phyloP scores from a whole-genome alignment of 2,113 vertebrate species.

The Pachypanchax playfairii region DNA sequence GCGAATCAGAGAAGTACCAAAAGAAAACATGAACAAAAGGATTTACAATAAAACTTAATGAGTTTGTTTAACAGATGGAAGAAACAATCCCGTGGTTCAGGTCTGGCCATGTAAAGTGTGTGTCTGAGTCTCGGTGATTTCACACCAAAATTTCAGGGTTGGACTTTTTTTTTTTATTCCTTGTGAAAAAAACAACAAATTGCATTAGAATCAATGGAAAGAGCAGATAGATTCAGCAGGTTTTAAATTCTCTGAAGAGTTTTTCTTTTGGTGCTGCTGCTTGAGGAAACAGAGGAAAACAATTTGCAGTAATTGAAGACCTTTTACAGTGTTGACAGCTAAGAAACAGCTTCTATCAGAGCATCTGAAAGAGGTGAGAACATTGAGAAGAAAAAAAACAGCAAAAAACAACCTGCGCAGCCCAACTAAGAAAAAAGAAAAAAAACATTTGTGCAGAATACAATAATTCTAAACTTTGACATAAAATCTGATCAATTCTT shows the following conservation, averaged over 20 bases:
- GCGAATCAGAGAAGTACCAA: constrained; percentile 32
- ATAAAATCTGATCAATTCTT: background rate
- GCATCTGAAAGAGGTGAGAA: constrained; percentile 16
- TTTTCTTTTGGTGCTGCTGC: constrained; percentile 11
- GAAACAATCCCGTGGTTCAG: constrained; percentile 49
- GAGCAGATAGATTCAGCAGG: constrained; percentile 2
- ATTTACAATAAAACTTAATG: constrained; percentile 57
- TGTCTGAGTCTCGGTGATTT: constrained; percentile 2
- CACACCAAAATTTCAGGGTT: background rate
- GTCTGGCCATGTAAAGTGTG: constrained; percentile 23
- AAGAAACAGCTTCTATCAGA: constrained; percentile 12
- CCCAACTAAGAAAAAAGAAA: background rate
- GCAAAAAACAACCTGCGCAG: constrained; percentile 22
- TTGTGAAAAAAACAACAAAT: background rate
- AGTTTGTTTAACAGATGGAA: constrained; percentile 42
- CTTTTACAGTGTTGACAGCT: constrained; percentile 20
- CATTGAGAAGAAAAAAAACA: constrained; percentile 11
- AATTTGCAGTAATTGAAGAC: constrained; percentile 6
- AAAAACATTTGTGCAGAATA: constrained; percentile 1
- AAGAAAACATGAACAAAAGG: constrained; percentile 40
- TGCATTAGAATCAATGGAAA: background rate
- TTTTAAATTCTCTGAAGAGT: background rate
- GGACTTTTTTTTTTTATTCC: too few species aligned
- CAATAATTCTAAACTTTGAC: background rate
- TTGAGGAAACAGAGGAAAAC: background rate